Conservation (phyloP, 2,888 invertebrate species). For the Melanotus villosus region DNA sequence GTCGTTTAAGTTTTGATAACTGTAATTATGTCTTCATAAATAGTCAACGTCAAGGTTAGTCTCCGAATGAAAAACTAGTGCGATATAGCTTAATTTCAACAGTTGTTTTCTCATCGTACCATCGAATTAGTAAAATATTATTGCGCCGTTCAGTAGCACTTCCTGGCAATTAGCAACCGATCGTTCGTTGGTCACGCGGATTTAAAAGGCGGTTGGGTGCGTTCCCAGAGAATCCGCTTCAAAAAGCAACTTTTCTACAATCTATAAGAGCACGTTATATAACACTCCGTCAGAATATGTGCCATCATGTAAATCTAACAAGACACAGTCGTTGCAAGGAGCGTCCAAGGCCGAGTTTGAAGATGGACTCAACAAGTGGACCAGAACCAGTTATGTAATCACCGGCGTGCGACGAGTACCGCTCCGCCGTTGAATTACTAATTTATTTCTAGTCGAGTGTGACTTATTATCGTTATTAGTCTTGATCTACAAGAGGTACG, state of each 20-base stretch:
- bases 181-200: not conserved
- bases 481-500: constrained; percentile 1
- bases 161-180: constrained; percentile 18
- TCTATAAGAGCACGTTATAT: constrained; percentile 32
- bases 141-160: constrained; percentile 13
- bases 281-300: constrained; percentile 30
- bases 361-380: constrained; percentile 46
- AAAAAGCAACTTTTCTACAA: constrained; percentile 24
- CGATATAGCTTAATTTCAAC: not conserved
- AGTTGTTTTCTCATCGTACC: not conserved
- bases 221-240: constrained; percentile 17
- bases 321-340: constrained; percentile 37
- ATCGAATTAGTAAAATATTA: not conserved
- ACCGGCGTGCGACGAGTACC: constrained; percentile 33
- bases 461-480: constrained; percentile 37
- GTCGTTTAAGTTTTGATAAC: too few species aligned
- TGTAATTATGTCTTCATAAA: too few species aligned
- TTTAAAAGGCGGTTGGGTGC: constrained; percentile 19
- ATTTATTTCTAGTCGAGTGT: constrained; percentile 31
- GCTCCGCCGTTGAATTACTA: constrained; percentile 28
- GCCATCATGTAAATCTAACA: constrained; percentile 37
- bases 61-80: too few species aligned
- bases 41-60: too few species aligned
- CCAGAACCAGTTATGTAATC: constrained; percentile 45
- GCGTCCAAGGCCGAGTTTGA: constrained; percentile 43